Percentiles rank a stretch among this genome's conserved stretches.
phyloP scores from a whole-genome alignment of 2,113 vertebrate species.

The Puntigrus tetrazona region DNA sequence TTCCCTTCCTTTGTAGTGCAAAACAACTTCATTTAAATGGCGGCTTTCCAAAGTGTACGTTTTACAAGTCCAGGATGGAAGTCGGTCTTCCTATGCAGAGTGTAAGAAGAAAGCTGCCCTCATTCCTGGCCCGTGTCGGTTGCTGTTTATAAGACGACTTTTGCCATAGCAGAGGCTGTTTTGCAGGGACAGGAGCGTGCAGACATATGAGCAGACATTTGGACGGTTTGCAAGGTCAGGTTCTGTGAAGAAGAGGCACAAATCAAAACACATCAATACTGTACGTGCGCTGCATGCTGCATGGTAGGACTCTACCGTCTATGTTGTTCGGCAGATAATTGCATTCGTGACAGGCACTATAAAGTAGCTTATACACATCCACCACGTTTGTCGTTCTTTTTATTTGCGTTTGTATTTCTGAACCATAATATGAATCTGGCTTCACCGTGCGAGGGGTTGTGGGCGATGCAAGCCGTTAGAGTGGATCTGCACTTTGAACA shows the following conservation, averaged over 20 bases:
- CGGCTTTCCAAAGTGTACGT: conserved; percentile 14
- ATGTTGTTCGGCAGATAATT: neutral
- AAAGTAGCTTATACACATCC: neutral
- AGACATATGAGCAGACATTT: conserved; percentile 1
- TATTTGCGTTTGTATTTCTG: neutral
- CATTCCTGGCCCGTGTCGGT: neutral
- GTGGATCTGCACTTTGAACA: neutral
- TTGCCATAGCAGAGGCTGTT: conserved; percentile 20
- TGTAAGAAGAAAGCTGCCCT: neutral
- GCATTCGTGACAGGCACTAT: neutral
- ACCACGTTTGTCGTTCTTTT: neutral
- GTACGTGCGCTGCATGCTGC: neutral
- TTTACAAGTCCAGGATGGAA: conserved; percentile 15
- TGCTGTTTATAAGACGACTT: conserved; percentile 48
- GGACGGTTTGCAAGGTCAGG: neutral
- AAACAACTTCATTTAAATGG: neutral
- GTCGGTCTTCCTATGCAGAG: neutral
- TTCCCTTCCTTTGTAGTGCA: neutral
- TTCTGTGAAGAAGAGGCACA: conserved; percentile 13
- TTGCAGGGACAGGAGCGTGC: conserved; percentile 26
- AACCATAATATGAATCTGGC: neutral
- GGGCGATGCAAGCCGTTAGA: neutral
- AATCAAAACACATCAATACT: neutral
- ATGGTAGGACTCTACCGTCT: neutral
- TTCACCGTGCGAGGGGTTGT: neutral